Conservation (phyloP, 2,888 invertebrate species). For the Mayetiola destructor region DNA sequence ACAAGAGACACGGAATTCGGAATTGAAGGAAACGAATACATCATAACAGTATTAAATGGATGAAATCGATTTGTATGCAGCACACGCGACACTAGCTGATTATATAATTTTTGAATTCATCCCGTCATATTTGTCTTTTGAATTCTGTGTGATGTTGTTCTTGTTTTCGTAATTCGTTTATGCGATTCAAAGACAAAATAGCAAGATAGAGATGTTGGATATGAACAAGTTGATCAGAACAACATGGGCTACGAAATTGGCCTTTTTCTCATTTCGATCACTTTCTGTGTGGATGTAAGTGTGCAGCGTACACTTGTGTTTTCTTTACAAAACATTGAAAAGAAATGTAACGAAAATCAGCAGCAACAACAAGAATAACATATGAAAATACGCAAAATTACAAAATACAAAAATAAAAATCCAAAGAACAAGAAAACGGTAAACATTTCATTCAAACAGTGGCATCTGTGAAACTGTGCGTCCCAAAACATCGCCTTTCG, state of each 20-base stretch:
- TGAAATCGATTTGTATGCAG: conserved; percentile 8
- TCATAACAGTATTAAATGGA: conserved; percentile 14
- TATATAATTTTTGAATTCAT: conserved; percentile 16
- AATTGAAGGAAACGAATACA: conserved; percentile 10
- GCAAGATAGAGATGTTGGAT: too few relatives aligned
- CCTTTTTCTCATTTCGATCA: too few relatives aligned
- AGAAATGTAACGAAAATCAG: not conserved
- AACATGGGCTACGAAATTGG: not conserved
- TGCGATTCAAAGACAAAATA: not conserved
- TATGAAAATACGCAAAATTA: not conserved
- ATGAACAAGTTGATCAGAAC: not conserved
- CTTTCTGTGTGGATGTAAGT: not conserved
- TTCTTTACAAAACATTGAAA: too few relatives aligned
- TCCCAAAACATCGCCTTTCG: conserved; percentile 16
- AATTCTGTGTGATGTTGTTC: conserved; percentile 1
- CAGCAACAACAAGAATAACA: not conserved
- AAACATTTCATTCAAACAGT: conserved; percentile 13
- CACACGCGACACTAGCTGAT: conserved; percentile 15
- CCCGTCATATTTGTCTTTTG: conserved; percentile 12
- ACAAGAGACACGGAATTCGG: not conserved
- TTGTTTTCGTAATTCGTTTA: not conserved
- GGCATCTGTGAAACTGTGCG: conserved; percentile 15
- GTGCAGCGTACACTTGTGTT: too few relatives aligned
- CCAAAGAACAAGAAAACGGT: conserved; percentile 9
- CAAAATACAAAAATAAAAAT: not conserved